These are phyloP conservation scores for Passer montanus DNA, from an alignment of 2,113 vertebrate genomes.

Conservation along the genomic window DNA sequence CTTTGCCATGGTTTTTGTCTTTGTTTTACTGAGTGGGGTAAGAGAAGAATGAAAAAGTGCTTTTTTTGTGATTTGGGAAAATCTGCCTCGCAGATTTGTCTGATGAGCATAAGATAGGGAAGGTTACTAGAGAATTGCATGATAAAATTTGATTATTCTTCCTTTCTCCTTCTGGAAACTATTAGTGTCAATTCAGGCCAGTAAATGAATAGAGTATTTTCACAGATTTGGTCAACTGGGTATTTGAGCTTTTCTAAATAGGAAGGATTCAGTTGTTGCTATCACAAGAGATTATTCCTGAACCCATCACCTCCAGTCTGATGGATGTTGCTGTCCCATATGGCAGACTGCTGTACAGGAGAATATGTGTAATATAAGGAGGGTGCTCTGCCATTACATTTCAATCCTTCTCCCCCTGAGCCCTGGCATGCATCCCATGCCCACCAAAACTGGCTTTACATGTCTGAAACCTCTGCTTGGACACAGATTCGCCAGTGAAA, in stretches of 20 bases:
- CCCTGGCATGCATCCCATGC: fast-evolving
- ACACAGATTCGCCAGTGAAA: neutral
- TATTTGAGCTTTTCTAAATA: neutral
- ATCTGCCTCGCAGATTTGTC: neutral
- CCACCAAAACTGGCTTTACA: neutral
- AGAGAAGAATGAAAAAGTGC: neutral
- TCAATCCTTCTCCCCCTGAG: neutral
- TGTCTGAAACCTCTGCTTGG: neutral
- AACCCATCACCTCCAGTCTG: neutral
- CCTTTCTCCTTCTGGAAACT: neutral
- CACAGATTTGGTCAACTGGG: neutral
- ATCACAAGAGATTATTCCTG: neutral
- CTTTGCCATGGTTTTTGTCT: neutral
- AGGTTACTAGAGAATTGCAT: neutral
- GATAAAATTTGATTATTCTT: neutral
- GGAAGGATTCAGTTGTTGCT: neutral
- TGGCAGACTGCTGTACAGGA: neutral
- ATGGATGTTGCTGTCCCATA: neutral
- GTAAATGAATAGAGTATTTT: neutral
- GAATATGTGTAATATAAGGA: neutral
- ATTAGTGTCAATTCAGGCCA: neutral
- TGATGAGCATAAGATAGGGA: neutral
- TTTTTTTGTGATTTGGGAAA: neutral
- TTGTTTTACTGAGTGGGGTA: neutral
- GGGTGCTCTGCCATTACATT: neutral